Conservation (phyloP, 2,888 invertebrate species). For the Opisthograptis luteolata region DNA sequence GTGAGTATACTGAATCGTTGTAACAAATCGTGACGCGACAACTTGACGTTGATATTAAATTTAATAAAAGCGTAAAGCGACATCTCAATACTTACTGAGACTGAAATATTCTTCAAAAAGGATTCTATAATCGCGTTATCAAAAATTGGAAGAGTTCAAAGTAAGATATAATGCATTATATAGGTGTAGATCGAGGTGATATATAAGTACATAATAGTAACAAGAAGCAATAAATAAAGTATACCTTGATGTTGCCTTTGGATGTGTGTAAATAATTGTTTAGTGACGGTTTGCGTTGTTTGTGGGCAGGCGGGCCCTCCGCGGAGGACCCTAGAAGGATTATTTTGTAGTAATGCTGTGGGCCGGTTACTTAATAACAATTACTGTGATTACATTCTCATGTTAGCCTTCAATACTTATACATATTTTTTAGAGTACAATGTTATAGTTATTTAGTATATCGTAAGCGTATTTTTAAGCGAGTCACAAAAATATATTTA, state of each 20-base stretch:
- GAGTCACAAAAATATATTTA: constrained; percentile 83
- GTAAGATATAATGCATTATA: constrained; percentile 65
- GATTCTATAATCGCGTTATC: constrained; percentile 52
- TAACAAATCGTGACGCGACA: constrained; percentile 39
- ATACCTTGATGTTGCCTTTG: constrained; percentile 84
- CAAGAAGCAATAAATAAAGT: constrained; percentile 84
- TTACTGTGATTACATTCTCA: constrained; percentile 84
- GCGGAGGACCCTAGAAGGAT: constrained; percentile 59
- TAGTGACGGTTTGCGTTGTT: constrained; percentile 65
- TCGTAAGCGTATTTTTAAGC: constrained; percentile 77
- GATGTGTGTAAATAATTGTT: constrained; percentile 72
- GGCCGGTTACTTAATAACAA: constrained; percentile 83
- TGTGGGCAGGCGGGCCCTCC: constrained; percentile 41
- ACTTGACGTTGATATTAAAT: constrained; percentile 28
- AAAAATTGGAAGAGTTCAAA: constrained; percentile 63
- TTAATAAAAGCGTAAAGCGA: constrained; percentile 18
- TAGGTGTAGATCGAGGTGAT: constrained; percentile 74
- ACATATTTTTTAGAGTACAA: constrained; percentile 85
- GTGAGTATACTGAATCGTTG: constrained; percentile 59
- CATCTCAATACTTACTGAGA: constrained; percentile 54
- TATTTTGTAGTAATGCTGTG: constrained; percentile 79
- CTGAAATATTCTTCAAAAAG: constrained; percentile 66
- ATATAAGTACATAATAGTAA: constrained; percentile 80
- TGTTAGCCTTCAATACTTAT: constrained; percentile 84
- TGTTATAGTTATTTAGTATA: constrained; percentile 83